These are phyloP conservation scores for Paracentrotus lividus DNA, from an alignment of 53 echinoderm and acorn worm genomes.

Conservation along the genomic window DNA sequence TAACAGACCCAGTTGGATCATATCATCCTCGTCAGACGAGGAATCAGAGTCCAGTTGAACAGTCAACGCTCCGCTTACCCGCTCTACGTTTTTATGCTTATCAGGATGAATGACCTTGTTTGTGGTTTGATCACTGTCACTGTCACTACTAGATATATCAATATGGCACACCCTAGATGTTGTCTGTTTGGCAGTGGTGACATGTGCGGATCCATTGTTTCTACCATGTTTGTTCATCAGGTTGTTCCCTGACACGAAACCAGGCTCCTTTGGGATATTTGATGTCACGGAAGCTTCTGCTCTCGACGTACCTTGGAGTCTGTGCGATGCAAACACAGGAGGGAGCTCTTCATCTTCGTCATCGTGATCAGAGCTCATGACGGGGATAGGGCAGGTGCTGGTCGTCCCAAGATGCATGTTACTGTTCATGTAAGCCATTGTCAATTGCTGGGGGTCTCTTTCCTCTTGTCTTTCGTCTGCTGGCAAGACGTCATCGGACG, in stretches of 20 bases:
- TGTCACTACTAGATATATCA: constrained; percentile 49
- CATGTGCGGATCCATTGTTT: not conserved
- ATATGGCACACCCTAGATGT: constrained; percentile 2
- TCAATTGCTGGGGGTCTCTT: not conserved
- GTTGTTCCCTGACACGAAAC: not conserved
- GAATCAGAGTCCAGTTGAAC: constrained; percentile 15
- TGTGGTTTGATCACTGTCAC: constrained; percentile 1
- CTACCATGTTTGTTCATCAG: not conserved
- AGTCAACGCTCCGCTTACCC: not conserved
- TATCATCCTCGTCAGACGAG: constrained; percentile 41
- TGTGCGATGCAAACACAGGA: not conserved
- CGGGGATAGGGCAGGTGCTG: not conserved
- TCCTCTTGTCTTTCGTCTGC: not conserved
- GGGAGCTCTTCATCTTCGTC: constrained; percentile 24
- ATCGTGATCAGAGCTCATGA: constrained; percentile 33
- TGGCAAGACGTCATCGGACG: not conserved
- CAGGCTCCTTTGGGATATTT: not conserved
- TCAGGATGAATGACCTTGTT: not conserved
- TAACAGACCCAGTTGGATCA: constrained; percentile 50
- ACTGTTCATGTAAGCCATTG: not conserved
- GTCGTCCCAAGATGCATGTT: not conserved
- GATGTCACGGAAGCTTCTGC: not conserved
- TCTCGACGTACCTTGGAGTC: not conserved
- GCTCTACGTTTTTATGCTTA: not conserved
- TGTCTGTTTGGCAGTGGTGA: not conserved